Evolutionary conservation across 2,797 vertebrate genomes (phyloP), one percentile per base, ranked within the genome.

Genomic region (Diplodus sargus): DNA sequence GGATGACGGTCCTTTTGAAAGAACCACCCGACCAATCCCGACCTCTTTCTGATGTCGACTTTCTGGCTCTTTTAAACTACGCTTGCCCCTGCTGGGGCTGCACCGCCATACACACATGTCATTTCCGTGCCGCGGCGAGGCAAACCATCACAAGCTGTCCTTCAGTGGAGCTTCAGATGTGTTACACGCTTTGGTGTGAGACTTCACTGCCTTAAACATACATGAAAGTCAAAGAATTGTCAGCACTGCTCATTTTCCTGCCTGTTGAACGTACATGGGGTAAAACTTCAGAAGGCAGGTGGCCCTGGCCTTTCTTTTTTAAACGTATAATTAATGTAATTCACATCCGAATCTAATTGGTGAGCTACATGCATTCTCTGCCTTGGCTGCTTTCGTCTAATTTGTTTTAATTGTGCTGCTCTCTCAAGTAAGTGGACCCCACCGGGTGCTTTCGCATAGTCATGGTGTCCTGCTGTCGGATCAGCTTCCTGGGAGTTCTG

Each of bases 401-500:
- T 92, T 85, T 70, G 57, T 77, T 81, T 85, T 90, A 90, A 87
- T 89, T 92, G 87, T 30, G 54, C 65, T 82, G 65, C 74, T 81
- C 60, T 82, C 78, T 85, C 63, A 73, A 72, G 64, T 71, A 78
- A 78, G 74, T 69, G 20, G 58, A 39, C 85, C 81, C 85, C 76
- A 3, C 70, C n/a, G 80, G 84, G 81, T 83, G 72, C 81, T 80
- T 89, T 88, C 64, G 72, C 76, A 85, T 64, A 69, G 87, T 92
- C 90, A 87, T 84, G 71, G 82, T 89, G 91, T 95, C 95, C 93
- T 90, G 93, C 90, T 93, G 95, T 95, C 91, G 93, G 91, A 90
- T 87, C 94, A 87, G 92, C 93, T 95, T 95, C 94, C 94, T 94
- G 91, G 93, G 91, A 86, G 95, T 96, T 95, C 90, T 95, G 79